phyloP scores from a whole-genome alignment of 2,888 invertebrate genomes.

The Acrobeloides nanus region DNA sequence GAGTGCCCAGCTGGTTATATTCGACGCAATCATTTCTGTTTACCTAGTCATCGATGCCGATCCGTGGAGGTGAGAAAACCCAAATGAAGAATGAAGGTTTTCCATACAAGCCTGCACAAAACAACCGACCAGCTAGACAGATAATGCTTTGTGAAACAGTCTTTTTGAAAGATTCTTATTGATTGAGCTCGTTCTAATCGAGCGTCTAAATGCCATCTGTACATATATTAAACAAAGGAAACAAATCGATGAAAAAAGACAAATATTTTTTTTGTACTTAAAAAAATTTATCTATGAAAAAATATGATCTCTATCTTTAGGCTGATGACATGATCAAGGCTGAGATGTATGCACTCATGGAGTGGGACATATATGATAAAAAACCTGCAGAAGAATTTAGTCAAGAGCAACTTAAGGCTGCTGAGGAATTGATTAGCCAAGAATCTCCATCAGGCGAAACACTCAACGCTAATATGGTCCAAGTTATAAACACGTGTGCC shows the following conservation, averaged over 20 bases:
- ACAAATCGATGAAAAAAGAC: not conserved
- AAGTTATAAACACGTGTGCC: slow-evolving; percentile 40
- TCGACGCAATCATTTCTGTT: no score
- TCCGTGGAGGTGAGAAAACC: no score
- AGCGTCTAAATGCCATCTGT: no score
- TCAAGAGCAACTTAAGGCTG: slow-evolving; percentile 34
- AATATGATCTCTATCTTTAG: slow-evolving; percentile 20
- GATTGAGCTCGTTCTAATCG: no score
- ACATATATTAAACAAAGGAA: not conserved
- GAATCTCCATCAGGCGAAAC: slow-evolving; percentile 14
- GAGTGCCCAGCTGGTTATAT: no score
- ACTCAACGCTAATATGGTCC: slow-evolving; percentile 39
- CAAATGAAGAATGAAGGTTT: no score
- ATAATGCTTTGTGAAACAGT: no score
- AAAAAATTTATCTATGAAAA: not conserved
- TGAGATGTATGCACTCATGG: slow-evolving; percentile 58
- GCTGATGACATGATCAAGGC: slow-evolving; percentile 47
- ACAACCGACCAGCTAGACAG: not conserved
- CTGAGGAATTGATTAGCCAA: slow-evolving; percentile 24
- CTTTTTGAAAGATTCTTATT: no score
- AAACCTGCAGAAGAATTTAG: slow-evolving; percentile 27
- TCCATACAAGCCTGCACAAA: no score
- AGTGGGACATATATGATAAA: slow-evolving; percentile 43
- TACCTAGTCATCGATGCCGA: no score
- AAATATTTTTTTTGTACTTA: slow-evolving; percentile 1